Evolutionary conservation across 2,888 invertebrate genomes (phyloP).

Genomic region (Ellobium chinense): DNA sequence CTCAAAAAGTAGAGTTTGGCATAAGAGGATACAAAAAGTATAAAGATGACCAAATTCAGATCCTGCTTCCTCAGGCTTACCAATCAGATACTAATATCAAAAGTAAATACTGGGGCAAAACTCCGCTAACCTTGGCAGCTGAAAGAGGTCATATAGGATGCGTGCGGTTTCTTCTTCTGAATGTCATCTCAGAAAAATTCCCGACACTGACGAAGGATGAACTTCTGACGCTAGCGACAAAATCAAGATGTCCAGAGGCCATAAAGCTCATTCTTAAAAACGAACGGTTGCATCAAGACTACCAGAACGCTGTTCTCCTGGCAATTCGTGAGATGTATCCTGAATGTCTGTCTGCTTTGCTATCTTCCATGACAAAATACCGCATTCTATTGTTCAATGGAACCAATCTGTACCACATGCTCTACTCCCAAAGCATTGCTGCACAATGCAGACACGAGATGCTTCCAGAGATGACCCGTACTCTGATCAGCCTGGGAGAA

Average conservation of each 20-base stretch:
- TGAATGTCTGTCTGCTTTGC: background rate
- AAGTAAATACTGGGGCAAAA: background rate
- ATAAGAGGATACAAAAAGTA: conserved; percentile 35
- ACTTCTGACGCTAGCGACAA: background rate
- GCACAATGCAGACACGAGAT: background rate
- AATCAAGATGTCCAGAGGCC: background rate
- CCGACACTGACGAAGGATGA: background rate
- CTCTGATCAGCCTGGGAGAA: background rate
- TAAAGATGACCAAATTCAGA: conserved; percentile 21
- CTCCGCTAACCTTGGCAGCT: conserved; percentile 15
- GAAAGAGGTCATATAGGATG: conserved; percentile 22
- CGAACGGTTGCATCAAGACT: background rate
- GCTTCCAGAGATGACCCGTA: background rate
- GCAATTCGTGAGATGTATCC: background rate
- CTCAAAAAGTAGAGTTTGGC: conserved; percentile 20
- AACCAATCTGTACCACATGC: background rate
- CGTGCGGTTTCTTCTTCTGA: background rate
- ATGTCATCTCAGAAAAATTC: background rate
- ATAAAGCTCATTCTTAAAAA: background rate
- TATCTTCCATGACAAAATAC: background rate
- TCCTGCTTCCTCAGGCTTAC: background rate
- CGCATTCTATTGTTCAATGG: background rate
- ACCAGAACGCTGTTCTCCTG: background rate
- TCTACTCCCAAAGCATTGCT: background rate
- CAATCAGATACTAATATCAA: background rate